Conservation (phyloP, 2,797 vertebrate species). For the Cirrhinus molitorella region DNA sequence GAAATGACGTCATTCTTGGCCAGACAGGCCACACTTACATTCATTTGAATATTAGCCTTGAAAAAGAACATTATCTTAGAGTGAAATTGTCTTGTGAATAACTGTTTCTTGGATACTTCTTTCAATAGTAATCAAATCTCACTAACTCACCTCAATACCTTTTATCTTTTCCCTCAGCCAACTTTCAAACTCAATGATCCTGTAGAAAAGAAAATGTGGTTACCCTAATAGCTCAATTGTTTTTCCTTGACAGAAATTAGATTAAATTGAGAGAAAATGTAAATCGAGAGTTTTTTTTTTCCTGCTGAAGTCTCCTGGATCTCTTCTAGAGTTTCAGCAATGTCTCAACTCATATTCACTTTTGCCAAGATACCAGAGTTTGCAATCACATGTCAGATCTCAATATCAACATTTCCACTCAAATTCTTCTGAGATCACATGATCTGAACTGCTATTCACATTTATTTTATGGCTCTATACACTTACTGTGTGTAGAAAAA, state of each 20-base stretch:
- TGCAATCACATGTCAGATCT: neutral
- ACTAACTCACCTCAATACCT: neutral
- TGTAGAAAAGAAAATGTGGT: slow-evolving; percentile 14
- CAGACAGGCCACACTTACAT: neutral
- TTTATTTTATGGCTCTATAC: neutral
- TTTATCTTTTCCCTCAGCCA: neutral
- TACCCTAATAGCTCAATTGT: neutral
- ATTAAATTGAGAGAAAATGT: neutral
- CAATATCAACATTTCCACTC: neutral
- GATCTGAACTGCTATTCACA: neutral
- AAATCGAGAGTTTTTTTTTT: neutral
- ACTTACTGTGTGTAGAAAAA: too few species aligned
- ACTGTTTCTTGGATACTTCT: neutral
- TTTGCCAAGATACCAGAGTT: neutral
- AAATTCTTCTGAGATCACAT: neutral
- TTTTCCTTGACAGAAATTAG: slow-evolving; percentile 6
- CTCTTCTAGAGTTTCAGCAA: neutral
- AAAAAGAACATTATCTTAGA: neutral
- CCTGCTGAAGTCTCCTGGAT: neutral
- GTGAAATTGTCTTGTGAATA: neutral
- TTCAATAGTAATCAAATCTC: neutral
- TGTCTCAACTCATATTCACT: neutral
- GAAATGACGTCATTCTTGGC: neutral
- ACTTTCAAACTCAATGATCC: neutral
- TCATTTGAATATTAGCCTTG: neutral